Conservation (phyloP, 2,797 vertebrate species). For the Eulemur albifrons region DNA sequence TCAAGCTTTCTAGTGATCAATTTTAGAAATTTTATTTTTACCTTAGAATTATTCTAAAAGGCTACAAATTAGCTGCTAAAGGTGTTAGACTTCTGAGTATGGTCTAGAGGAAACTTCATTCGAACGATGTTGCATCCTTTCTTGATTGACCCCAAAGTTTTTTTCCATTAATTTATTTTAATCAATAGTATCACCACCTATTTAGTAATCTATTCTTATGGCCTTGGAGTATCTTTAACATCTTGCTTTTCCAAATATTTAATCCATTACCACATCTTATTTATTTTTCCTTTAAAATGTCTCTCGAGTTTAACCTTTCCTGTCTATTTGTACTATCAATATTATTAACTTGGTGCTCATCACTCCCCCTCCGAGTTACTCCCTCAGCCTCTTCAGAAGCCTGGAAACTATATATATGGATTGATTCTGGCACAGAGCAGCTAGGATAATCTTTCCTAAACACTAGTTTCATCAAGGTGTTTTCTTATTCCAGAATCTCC, state of each 20-base stretch:
- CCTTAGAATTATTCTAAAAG: not conserved
- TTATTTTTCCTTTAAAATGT: not conserved
- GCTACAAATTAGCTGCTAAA: not conserved
- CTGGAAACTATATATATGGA: not conserved
- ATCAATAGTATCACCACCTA: not conserved
- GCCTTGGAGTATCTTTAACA: not conserved
- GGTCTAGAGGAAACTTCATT: not conserved
- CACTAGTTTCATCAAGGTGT: not conserved
- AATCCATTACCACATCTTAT: not conserved
- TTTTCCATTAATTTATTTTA: not conserved
- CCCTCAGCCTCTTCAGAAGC: not conserved
- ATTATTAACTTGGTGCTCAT: not conserved
- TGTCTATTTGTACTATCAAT: not conserved
- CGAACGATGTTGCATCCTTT: not conserved
- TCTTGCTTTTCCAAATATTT: not conserved
- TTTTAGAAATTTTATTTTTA: not conserved
- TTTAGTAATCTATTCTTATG: not conserved
- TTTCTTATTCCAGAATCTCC: not conserved
- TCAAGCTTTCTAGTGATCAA: not conserved
- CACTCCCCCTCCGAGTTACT: not conserved
- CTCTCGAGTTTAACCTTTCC: not conserved
- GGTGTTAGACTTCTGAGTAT: not conserved
- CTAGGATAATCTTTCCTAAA: not conserved
- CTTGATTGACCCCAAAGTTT: not conserved
- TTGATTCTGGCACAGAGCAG: not conserved